Conservation (phyloP, 2,888 invertebrate species). For the Drosophila lacicola region DNA sequence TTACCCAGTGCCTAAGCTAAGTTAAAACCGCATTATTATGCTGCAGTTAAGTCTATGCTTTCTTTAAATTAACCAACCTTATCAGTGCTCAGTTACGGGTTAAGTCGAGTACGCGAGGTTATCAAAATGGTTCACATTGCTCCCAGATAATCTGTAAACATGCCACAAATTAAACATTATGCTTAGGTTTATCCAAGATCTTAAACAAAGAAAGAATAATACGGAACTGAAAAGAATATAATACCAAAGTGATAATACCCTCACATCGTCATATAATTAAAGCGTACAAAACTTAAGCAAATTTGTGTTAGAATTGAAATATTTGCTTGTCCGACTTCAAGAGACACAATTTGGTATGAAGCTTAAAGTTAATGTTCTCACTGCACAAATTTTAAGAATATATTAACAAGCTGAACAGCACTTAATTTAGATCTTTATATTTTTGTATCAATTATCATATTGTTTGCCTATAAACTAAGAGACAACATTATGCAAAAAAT, state of each 20-base stretch:
- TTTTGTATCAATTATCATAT: too few species aligned
- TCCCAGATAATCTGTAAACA: constrained; percentile 55
- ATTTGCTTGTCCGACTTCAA: neutral
- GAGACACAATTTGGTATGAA: too few species aligned
- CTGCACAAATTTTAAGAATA: too few species aligned
- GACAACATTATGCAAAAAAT: too few species aligned
- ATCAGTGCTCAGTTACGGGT: constrained; percentile 24
- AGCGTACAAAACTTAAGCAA: too few species aligned
- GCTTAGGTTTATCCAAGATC: constrained; percentile 13
- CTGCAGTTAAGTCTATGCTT: constrained; percentile 1
- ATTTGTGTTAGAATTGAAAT: too few species aligned
- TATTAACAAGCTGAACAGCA: too few species aligned
- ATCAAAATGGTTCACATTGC: constrained; percentile 37
- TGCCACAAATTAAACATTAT: constrained; percentile 48
- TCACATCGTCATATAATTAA: neutral
- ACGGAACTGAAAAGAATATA: neutral
- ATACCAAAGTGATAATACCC: neutral
- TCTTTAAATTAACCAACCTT: constrained; percentile 19
- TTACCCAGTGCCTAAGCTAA: constrained; percentile 7
- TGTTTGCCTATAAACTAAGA: too few species aligned
- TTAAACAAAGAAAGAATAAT: neutral
- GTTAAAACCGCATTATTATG: constrained; percentile 1
- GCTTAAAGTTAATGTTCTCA: too few species aligned
- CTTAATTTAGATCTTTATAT: too few species aligned
- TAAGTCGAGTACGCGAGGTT: constrained; percentile 43